Evolutionary conservation across 2,113 vertebrate species (phyloP).

Genomic region (Aphyosemion australe): DNA sequence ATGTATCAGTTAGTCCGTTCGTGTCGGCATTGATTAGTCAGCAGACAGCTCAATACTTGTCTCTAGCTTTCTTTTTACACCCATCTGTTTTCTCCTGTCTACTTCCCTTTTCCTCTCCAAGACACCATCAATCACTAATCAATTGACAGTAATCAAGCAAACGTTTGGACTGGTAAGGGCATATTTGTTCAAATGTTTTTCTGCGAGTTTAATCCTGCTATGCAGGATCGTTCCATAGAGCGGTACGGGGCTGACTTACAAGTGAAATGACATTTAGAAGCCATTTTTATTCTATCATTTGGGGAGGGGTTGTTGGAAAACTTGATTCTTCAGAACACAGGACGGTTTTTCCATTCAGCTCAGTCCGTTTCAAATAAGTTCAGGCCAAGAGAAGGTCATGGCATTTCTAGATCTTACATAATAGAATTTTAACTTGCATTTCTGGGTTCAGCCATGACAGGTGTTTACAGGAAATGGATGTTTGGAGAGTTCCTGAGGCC

Average conservation of each 20-base stretch:
- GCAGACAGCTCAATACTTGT: constrained; percentile 41
- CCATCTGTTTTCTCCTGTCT: constrained; percentile 26
- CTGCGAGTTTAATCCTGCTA: neutral
- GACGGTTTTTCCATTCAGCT: neutral
- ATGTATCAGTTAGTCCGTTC: constrained; percentile 51
- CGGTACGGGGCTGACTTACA: neutral
- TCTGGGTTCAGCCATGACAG: neutral
- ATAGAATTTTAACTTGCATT: neutral
- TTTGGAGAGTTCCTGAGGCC: neutral
- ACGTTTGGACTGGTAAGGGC: neutral
- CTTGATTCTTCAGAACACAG: neutral
- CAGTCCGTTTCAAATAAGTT: neutral
- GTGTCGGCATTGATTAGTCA: constrained; percentile 57
- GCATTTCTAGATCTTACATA: neutral
- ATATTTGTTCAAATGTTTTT: neutral
- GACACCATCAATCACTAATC: constrained; percentile 32
- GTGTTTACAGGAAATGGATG: neutral
- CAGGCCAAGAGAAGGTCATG: neutral
- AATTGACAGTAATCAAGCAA: constrained; percentile 29
- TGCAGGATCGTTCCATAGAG: neutral
- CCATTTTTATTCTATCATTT: neutral
- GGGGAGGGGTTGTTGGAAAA: neutral
- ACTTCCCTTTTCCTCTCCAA: constrained; percentile 28
- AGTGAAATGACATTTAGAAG: neutral
- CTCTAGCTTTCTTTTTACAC: constrained; percentile 39